phyloP scores from a whole-genome alignment of 1,140 invertebrate species.

The Mya arenaria region DNA sequence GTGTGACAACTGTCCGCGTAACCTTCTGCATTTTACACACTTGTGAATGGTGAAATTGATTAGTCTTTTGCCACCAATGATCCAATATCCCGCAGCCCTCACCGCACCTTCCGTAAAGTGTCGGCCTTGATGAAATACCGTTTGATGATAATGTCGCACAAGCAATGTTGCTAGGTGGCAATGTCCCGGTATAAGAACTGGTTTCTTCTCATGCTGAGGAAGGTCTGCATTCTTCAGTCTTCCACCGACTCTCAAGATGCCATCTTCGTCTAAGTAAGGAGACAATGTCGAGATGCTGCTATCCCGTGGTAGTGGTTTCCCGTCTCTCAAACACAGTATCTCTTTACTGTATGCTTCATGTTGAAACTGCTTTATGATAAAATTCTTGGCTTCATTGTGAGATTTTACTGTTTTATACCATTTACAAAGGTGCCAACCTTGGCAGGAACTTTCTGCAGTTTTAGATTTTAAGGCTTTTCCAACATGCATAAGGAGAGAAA shows the following conservation, averaged over 20 bases:
- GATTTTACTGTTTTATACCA: neutral
- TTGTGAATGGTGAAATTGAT: neutral
- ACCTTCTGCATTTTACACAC: constrained; percentile 4
- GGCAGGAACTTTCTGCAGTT: too few species aligned
- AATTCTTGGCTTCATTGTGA: neutral
- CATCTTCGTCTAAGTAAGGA: constrained; percentile 6
- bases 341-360: constrained; percentile 32
- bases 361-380: constrained; percentile 21
- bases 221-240: constrained; percentile 14
- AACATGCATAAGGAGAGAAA: too few species aligned
- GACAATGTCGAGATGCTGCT: constrained; percentile 14
- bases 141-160: constrained; percentile 32
- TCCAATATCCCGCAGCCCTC: neutral
- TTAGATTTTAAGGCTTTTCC: too few species aligned
- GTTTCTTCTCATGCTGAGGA: constrained; percentile 17
- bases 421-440: too few species aligned
- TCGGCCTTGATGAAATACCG: constrained; percentile 42
- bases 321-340: constrained; percentile 11
- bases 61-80: neutral
- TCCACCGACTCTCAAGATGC: constrained; percentile 20
- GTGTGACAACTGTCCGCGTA: neutral
- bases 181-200: constrained; percentile 31
- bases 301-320: constrained; percentile 17
- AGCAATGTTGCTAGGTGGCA: constrained; percentile 24
- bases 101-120: constrained; percentile 50